These are phyloP conservation scores for Xestobium rufovillosum DNA, from an alignment of 2,888 invertebrate species.

Conservation along the genomic window DNA sequence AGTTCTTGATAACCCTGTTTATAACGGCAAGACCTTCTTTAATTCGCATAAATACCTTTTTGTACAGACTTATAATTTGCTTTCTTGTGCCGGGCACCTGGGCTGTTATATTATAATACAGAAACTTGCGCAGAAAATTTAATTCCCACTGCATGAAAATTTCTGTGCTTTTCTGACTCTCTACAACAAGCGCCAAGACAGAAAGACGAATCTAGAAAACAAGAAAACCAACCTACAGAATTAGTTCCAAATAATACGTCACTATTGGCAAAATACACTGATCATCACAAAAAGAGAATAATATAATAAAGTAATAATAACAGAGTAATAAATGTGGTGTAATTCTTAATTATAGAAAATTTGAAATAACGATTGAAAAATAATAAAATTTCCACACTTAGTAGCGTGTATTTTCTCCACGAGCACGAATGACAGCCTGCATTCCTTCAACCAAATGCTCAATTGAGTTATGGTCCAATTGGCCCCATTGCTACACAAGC, in stretches of 20 bases:
- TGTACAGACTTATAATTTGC: constrained; percentile 58
- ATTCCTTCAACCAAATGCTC: too few species aligned
- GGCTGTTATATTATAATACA: constrained; percentile 61
- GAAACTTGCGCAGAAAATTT: constrained; percentile 52
- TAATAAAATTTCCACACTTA: too few species aligned
- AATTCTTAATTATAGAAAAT: too few species aligned
- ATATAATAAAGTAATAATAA: constrained; percentile 4
- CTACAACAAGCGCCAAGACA: constrained; percentile 61
- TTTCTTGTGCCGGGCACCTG: constrained; percentile 63
- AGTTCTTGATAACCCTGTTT: constrained; percentile 22
- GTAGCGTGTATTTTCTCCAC: too few species aligned
- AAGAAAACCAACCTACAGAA: constrained; percentile 10
- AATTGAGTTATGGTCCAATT: too few species aligned
- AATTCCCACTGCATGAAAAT: constrained; percentile 55
- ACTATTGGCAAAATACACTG: constrained; percentile 18
- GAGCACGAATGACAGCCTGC: too few species aligned
- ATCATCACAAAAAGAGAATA: constrained; percentile 5
- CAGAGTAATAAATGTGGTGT: too few species aligned
- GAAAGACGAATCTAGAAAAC: constrained; percentile 58
- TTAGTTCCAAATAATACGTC: constrained; percentile 22
- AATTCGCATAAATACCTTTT: constrained; percentile 57
- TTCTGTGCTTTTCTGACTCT: constrained; percentile 68
- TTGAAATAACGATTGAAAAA: too few species aligned
- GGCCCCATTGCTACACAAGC: too few species aligned
- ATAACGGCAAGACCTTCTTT: constrained; percentile 43